A percentile compares a stretch with the other conserved stretches of the same genome.
These are phyloP conservation scores for Thermophis baileyi DNA, from an alignment of 2,113 vertebrate species.

Conservation along the genomic window DNA sequence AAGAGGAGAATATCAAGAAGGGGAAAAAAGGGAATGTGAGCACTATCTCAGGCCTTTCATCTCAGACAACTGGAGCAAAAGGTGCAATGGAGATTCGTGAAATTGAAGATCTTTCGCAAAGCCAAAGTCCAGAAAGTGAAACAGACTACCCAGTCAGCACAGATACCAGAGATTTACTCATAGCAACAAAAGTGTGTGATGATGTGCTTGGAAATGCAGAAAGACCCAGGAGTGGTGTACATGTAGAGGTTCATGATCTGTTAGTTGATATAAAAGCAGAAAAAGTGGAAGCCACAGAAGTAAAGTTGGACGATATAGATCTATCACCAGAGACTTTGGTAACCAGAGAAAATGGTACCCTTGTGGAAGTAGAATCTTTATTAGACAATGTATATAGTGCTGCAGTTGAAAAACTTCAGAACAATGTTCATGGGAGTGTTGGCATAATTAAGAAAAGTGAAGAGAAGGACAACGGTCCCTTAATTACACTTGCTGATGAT, in stretches of 20 bases:
- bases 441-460: constrained; percentile 81
- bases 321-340: constrained; percentile 88
- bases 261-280: constrained; percentile 96
- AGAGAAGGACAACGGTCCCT: constrained; percentile 89
- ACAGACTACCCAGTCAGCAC: constrained; percentile 87
- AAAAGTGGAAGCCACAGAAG: constrained; percentile 97
- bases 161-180: constrained; percentile 85
- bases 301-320: constrained; percentile 97
- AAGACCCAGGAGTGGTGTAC: constrained; percentile 76
- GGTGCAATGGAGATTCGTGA: constrained; percentile 91
- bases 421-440: constrained; percentile 78
- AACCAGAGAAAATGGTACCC: constrained; percentile 80
- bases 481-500: constrained; percentile 96
- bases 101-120: constrained; percentile 92
- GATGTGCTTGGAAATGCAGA: constrained; percentile 73
- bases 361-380: constrained; percentile 91
- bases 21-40: constrained; percentile 97
- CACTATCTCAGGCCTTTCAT: constrained; percentile 96
- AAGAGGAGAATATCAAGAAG: constrained; percentile 98
- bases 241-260: constrained; percentile 95
- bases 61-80: constrained; percentile 85
- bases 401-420: constrained; percentile 94
- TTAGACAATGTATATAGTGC: constrained; percentile 94
- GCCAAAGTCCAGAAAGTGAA: constrained; percentile 96
- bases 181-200: constrained; percentile 82